These are phyloP conservation scores for Pelecanoides urinatrix DNA, from an alignment of 2,113 vertebrate genomes.

Conservation along the genomic window DNA sequence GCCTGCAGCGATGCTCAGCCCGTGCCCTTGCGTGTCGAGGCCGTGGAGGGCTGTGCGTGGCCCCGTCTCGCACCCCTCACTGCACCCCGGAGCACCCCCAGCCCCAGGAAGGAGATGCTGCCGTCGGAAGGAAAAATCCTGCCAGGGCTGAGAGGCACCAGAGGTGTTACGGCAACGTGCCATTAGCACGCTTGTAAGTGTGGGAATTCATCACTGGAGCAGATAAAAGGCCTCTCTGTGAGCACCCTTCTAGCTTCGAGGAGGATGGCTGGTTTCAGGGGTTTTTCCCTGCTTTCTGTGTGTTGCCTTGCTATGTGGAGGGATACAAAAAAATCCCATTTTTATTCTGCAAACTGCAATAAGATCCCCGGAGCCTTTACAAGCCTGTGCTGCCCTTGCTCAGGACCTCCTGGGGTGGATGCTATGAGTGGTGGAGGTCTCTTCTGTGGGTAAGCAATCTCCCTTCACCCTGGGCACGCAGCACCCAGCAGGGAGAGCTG, in stretches of 20 bases:
- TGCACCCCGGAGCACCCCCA: neutral
- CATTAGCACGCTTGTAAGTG: neutral
- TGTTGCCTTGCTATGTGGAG: accelerated
- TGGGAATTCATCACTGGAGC: neutral
- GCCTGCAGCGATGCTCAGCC: neutral
- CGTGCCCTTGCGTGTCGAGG: accelerated
- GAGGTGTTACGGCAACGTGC: accelerated
- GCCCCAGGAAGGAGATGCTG: neutral
- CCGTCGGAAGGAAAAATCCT: neutral
- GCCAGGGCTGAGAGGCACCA: neutral
- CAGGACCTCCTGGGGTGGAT: neutral
- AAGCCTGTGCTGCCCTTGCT: neutral
- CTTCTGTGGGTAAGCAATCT: neutral
- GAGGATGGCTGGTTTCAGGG: neutral
- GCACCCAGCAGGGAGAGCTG: neutral
- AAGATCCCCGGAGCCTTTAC: neutral
- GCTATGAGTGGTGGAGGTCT: neutral
- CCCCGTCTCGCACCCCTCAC: neutral
- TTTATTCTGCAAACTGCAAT: neutral
- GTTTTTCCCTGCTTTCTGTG: neutral
- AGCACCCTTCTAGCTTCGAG: neutral
- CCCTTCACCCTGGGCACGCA: accelerated
- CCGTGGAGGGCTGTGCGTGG: neutral
- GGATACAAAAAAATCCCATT: neutral
- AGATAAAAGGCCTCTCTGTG: accelerated